These are phyloP conservation scores for Nibea albiflora DNA, from an alignment of 2,113 vertebrate genomes.

Conservation along the genomic window DNA sequence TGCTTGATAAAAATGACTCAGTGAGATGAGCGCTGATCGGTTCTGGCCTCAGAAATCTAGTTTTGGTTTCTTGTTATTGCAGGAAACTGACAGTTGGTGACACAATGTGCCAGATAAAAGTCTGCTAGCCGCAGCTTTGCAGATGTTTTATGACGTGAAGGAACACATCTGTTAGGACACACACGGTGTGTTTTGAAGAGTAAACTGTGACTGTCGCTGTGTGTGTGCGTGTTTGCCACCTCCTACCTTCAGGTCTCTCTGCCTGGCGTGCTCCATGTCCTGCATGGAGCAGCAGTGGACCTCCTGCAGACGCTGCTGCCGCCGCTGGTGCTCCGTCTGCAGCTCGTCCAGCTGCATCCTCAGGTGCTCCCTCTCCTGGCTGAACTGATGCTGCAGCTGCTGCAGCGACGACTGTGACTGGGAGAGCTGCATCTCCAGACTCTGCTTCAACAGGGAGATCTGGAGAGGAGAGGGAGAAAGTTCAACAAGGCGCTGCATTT, in stretches of 20 bases:
- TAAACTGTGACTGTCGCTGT: too few species aligned
- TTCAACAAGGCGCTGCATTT: not conserved
- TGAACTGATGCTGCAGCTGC: constrained; percentile 96
- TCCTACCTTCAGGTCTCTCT: constrained; percentile 91
- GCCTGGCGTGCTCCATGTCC: constrained; percentile 92
- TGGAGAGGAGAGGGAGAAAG: constrained; percentile 53
- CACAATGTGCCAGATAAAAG: too few species aligned
- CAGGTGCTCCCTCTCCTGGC: constrained; percentile 94
- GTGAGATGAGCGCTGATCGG: too few species aligned
- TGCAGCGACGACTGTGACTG: constrained; percentile 98
- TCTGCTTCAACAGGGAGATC: constrained; percentile 98
- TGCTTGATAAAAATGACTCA: too few species aligned
- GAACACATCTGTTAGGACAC: too few species aligned
- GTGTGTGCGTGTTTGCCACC: constrained; percentile 53
- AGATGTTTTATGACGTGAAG: too few species aligned
- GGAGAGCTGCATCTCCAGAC: constrained; percentile 97
- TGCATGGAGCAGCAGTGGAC: constrained; percentile 92
- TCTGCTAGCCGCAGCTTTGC: too few species aligned
- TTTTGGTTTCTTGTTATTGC: too few species aligned
- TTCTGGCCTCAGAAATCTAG: too few species aligned
- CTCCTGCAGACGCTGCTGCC: constrained; percentile 93
- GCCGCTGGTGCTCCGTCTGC: constrained; percentile 93
- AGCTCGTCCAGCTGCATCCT: constrained; percentile 95
- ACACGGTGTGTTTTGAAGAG: too few species aligned
- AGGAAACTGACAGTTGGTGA: too few species aligned